Percentiles rank a stretch among this genome's conserved stretches.
Conservation (phyloP, 92 coral and sea anemone species). For the Muricea muricata region DNA sequence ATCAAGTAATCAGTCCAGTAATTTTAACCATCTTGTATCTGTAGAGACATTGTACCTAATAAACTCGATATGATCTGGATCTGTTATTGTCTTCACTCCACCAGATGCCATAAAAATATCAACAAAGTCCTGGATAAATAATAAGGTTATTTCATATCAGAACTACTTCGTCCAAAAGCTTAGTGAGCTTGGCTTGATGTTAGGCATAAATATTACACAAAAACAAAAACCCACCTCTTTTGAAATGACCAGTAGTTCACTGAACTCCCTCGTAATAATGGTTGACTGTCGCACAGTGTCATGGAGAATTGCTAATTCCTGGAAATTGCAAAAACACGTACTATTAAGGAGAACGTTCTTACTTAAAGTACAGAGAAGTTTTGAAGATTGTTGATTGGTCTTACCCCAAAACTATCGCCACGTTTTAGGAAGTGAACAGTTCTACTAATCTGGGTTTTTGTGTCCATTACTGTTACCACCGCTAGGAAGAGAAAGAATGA, state of each 20-base stretch:
- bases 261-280: slow-evolving; percentile 88
- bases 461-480: slow-evolving; percentile 89
- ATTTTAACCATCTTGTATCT: no score
- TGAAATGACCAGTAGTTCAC: slow-evolving; percentile 88
- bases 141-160: no score
- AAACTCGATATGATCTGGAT: slow-evolving; percentile 88
- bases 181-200: no score
- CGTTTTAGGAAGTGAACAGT: slow-evolving; percentile 89
- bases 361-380: no score
- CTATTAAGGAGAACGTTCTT: no score
- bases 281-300: slow-evolving; percentile 95
- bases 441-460: slow-evolving; percentile 76
- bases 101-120: slow-evolving; percentile 96
- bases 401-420: slow-evolving; percentile 97
- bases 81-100: slow-evolving; percentile 87
- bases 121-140: slow-evolving; percentile 92
- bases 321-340: no score
- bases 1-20: no score
- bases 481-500: slow-evolving; percentile 56
- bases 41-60: slow-evolving; percentile 69
- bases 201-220: background rate
- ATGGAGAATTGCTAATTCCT: slow-evolving; percentile 96
- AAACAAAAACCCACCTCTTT: slow-evolving; percentile 67
- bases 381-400: no score
- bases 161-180: no score